Conservation (phyloP, 2,888 invertebrate genomes). For the Xestoiulus laeticollis region DNA sequence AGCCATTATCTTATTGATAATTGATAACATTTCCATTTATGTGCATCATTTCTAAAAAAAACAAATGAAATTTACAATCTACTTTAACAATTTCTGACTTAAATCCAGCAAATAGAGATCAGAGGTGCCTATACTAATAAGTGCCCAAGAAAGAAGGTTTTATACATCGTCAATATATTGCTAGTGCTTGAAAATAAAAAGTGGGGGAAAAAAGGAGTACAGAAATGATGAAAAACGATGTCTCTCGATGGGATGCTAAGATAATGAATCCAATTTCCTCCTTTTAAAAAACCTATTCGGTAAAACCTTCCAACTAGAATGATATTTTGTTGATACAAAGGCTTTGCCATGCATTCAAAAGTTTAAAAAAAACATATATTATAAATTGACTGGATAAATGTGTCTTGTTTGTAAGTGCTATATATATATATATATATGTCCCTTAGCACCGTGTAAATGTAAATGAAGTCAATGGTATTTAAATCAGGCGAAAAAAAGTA, state of each 20-base stretch:
- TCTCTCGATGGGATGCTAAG: constrained; percentile 50
- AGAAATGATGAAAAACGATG: constrained; percentile 49
- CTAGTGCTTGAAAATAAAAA: background rate
- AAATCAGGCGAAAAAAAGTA: constrained; percentile 7
- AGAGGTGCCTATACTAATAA: background rate
- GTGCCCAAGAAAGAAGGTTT: background rate
- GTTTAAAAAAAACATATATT: background rate
- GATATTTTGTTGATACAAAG: constrained; percentile 34
- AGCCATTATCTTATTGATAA: too few species aligned
- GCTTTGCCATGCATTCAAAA: background rate
- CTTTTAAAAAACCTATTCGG: constrained; percentile 42
- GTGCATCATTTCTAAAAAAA: too few species aligned
- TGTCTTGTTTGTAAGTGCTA: background rate
- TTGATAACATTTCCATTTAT: too few species aligned
- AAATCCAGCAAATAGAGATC: background rate
- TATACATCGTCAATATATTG: background rate
- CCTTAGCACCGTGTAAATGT: background rate
- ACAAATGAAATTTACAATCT: too few species aligned
- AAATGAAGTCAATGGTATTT: constrained; percentile 2
- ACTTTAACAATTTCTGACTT: too few species aligned
- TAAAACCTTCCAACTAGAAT: constrained; percentile 9
- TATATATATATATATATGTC: background rate
- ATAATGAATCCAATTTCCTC: constrained; percentile 53
- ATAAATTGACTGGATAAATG: background rate
- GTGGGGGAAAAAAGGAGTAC: background rate